phyloP scores from a whole-genome alignment of 2,888 invertebrate species.

The Lithophane socia region DNA sequence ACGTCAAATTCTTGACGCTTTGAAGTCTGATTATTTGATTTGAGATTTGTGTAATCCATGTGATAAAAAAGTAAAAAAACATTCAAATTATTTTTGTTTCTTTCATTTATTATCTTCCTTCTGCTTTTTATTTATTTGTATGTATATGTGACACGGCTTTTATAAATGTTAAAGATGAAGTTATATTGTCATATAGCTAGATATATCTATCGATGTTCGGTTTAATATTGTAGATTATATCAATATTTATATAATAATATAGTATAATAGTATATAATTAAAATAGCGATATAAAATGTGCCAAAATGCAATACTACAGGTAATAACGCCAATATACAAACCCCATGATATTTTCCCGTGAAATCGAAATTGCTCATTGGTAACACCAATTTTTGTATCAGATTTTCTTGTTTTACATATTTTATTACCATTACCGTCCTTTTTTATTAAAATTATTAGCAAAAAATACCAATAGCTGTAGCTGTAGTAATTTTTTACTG shows the following conservation, averaged over 20 bases:
- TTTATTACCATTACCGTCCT: conserved; percentile 71
- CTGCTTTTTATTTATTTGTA: conserved; percentile 77
- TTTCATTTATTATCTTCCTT: conserved; percentile 77
- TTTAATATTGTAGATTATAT: conserved; percentile 75
- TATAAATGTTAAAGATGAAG: conserved; percentile 78
- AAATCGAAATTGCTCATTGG: conserved; percentile 75
- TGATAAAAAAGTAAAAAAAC: conserved; percentile 87
- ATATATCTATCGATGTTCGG: conserved; percentile 78
- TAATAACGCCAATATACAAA: conserved; percentile 80
- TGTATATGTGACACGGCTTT: conserved; percentile 81
- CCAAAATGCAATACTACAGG: conserved; percentile 87
- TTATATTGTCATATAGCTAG: conserved; percentile 73
- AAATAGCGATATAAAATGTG: conserved; percentile 75
- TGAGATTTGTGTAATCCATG: conserved; percentile 85
- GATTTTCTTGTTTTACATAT: conserved; percentile 60
- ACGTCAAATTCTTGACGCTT: conserved; percentile 57
- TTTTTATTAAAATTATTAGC: conserved; percentile 46
- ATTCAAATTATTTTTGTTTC: conserved; percentile 79
- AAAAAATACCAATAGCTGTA: conserved; percentile 16
- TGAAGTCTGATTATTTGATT: conserved; percentile 82
- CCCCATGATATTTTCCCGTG: conserved; percentile 69
- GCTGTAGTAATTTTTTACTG: conserved; percentile 31
- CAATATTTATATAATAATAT: conserved; percentile 67
- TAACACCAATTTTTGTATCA: conserved; percentile 73
- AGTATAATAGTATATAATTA: conserved; percentile 66